These are phyloP conservation scores for Drusus annulatus DNA, from an alignment of 1,140 invertebrate species.

Conservation along the genomic window DNA sequence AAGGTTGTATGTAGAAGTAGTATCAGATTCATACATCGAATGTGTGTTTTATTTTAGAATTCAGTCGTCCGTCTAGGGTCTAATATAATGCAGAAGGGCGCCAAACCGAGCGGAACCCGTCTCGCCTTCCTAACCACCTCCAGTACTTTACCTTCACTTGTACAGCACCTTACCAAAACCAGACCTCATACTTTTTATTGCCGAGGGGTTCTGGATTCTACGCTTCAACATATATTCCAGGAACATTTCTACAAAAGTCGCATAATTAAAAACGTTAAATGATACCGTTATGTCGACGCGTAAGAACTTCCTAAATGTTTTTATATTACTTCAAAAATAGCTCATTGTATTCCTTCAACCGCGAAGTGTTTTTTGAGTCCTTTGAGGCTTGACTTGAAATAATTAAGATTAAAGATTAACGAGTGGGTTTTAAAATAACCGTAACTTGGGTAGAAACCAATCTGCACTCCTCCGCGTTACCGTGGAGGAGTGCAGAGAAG, in stretches of 20 bases:
- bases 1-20: no score
- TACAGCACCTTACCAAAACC: background rate
- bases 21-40: no score
- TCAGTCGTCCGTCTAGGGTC: background rate
- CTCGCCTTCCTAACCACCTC: constrained; percentile 19
- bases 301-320: no score
- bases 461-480: no score
- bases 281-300: no score
- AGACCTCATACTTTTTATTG: background rate
- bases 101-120: constrained; percentile 30
- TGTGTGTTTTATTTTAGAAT: no score
- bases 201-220: constrained; percentile 1
- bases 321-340: no score
- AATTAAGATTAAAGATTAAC: no score
- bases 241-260: no score
- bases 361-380: constrained; percentile 8
- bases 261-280: no score
- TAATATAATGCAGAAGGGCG: constrained; percentile 15
- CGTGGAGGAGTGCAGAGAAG: no score
- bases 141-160: background rate
- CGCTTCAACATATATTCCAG: background rate
- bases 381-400: background rate
- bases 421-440: background rate
- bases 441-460: no score
- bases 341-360: background rate